Evolutionary conservation across 2,797 vertebrate genomes (phyloP), one percentile per base, ranked within the genome.

Genomic region (Champsocephalus esox): DNA sequence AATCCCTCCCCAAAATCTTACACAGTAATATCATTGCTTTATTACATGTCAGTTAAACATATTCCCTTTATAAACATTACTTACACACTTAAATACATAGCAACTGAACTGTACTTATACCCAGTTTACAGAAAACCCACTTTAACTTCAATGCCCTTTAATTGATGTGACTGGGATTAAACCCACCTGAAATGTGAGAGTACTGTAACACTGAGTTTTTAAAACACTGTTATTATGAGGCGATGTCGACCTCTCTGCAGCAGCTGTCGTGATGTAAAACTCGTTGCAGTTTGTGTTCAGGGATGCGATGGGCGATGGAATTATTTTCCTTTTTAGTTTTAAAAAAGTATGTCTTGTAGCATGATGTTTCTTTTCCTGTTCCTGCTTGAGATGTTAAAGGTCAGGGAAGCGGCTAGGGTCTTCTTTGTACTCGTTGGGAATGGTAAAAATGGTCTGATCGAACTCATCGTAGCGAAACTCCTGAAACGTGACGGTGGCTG

Each of bases 401-500:
- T 99, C 98, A 0, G 98, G 98, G 90, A 99, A 99, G 68, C 98
- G 97, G 90, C 96, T 99, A 1, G 98, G 98, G 86, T 99, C 98
- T 90, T 99, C 98, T 92, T 97, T 99, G 92, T 98, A 99, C 64
- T 99, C 97, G 7, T 93, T 96, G n/a, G 98, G 97, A 91, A 99
- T 96, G 54, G 93, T 96, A 91, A 99, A 99, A 88, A 99, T 98
- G 62, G 96, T 95, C 52, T 94, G 91, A 0, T 98, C 95, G 49
- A 99, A 99, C 69, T 97, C 95, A n/a, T 97, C 97, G 1, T 98
- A 98, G 32, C 96, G 97, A 86, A 99, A 99, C 94, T 99, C 98
- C 93, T 99, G 98, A 91, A 99, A 99, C 0, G 98, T 99, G 93
- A 99, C 98, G 56, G 98, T 99, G 93, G 98, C 98, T 48, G 98